These are phyloP conservation scores for Acleris sparsana DNA, from an alignment of 2,888 invertebrate genomes.

Conservation along the genomic window DNA sequence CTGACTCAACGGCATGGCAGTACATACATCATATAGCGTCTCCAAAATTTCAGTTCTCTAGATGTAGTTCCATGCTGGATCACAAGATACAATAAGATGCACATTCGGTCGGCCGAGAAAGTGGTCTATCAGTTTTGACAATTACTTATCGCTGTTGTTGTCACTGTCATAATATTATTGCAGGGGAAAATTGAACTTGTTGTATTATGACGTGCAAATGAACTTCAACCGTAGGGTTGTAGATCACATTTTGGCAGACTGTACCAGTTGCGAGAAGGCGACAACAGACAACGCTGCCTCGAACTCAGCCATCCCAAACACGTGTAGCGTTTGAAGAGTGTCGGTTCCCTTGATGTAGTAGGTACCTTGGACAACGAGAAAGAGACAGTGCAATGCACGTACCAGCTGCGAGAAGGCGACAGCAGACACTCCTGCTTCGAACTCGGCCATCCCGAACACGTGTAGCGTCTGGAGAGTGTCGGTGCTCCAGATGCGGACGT, in stretches of 20 bases:
- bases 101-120: too few species aligned
- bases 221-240: too few species aligned
- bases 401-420: slow-evolving; percentile 95
- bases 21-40: slow-evolving; percentile 47
- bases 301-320: slow-evolving; percentile 95
- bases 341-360: too few species aligned
- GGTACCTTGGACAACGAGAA: not conserved
- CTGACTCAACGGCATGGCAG: too few species aligned
- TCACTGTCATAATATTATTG: too few species aligned
- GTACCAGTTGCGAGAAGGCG: slow-evolving; percentile 90
- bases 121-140: too few species aligned
- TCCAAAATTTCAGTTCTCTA: slow-evolving; percentile 62
- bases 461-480: slow-evolving; percentile 94
- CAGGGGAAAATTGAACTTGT: too few species aligned
- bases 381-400: slow-evolving; percentile 46
- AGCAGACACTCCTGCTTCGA: slow-evolving; percentile 93
- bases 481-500: slow-evolving; percentile 96
- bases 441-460: slow-evolving; percentile 95
- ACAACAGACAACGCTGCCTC: slow-evolving; percentile 94
- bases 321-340: slow-evolving; percentile 88
- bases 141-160: too few species aligned
- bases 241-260: too few species aligned
- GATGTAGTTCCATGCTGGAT: too few species aligned
- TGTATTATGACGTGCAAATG: too few species aligned
- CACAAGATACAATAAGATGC: not conserved